A percentile compares a stretch with the other conserved stretches of the same genome.
Conservation (phyloP, 2,888 invertebrate species). For the Biston betularia region DNA sequence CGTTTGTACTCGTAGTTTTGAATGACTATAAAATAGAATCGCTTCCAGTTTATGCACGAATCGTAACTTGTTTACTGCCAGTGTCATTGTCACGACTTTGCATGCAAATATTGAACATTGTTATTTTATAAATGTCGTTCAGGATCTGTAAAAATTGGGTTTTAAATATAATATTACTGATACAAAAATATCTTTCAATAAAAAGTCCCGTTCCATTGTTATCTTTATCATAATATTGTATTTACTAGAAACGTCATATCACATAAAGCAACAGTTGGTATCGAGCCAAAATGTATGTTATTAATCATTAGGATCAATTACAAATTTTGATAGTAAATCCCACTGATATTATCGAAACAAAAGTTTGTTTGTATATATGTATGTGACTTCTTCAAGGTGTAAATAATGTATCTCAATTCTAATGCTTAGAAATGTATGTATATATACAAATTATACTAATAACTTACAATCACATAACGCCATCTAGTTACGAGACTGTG, state of each 20-base stretch:
- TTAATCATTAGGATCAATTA: too few relatives aligned
- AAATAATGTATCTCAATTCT: too few relatives aligned
- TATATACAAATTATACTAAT: neutral
- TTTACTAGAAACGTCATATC: neutral
- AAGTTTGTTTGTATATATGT: neutral
- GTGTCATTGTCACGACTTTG: constrained; percentile 40
- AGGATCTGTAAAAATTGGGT: constrained; percentile 23
- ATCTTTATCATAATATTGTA: neutral
- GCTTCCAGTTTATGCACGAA: constrained; percentile 22
- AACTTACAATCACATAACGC: constrained; percentile 17
- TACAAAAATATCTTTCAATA: neutral
- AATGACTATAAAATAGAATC: constrained; percentile 21
- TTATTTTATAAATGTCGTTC: constrained; percentile 21
- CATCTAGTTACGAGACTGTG: constrained; percentile 20
- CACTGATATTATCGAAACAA: too few relatives aligned
- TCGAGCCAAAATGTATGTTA: neutral
- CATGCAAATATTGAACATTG: constrained; percentile 40
- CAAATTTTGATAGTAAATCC: neutral
- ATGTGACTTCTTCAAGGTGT: too few relatives aligned
- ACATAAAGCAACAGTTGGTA: neutral
- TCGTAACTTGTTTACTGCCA: constrained; percentile 35
- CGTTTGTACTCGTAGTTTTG: constrained; percentile 17
- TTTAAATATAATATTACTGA: neutral
- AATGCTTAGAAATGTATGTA: too few relatives aligned
- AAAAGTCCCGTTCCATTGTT: neutral